These are phyloP conservation scores for Amblyornis subalaris DNA, from an alignment of 2,113 vertebrate genomes.

Conservation along the genomic window DNA sequence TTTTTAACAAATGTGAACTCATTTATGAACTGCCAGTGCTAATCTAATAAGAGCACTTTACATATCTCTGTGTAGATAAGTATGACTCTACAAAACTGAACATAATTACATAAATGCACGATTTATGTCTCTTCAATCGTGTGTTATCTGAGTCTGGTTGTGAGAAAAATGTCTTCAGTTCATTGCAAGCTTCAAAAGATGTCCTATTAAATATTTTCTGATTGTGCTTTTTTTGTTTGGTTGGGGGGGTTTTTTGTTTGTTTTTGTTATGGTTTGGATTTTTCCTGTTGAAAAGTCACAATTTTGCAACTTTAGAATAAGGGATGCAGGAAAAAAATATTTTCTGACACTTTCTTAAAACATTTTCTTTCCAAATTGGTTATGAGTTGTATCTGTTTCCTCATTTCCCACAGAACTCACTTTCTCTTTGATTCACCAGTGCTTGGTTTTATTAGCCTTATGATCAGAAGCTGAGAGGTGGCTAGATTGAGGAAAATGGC, in stretches of 20 bases:
- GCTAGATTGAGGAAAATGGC: neutral
- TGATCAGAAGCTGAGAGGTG: neutral
- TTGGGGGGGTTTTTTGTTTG: neutral
- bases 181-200: neutral
- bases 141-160: neutral
- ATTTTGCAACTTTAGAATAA: neutral
- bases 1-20: neutral
- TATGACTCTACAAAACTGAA: neutral
- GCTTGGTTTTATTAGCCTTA: neutral
- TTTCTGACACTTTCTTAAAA: neutral
- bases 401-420: neutral
- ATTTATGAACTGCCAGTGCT: neutral
- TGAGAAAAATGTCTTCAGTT: neutral
- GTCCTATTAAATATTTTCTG: neutral
- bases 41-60: neutral
- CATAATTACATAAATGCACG: neutral
- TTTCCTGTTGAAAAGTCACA: neutral
- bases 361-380: neutral
- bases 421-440: neutral
- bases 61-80: neutral
- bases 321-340: neutral
- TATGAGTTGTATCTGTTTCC: neutral
- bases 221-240: neutral
- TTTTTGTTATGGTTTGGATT: neutral
- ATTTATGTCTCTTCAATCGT: neutral